A percentile compares a stretch with the other conserved stretches of the same genome.
These are phyloP conservation scores for Phalacrocorax pelagicus DNA, from an alignment of 2,113 vertebrate genomes.

Conservation along the genomic window DNA sequence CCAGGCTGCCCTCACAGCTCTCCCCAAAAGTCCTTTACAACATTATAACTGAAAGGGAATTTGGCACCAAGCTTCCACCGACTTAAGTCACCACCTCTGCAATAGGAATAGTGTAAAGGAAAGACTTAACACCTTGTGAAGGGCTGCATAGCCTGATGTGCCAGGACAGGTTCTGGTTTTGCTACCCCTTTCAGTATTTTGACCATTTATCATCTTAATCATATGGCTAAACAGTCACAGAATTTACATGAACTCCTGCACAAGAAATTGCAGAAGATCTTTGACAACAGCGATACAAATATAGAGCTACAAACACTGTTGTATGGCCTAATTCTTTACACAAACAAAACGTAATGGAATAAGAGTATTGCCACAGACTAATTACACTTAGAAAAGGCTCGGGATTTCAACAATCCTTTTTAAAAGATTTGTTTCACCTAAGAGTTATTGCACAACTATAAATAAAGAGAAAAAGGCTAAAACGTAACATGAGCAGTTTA, in stretches of 20 bases:
- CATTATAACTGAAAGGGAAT: background rate
- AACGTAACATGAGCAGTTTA: background rate
- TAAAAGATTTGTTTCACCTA: background rate
- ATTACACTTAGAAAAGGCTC: background rate
- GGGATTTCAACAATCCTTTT: background rate
- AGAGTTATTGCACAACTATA: background rate
- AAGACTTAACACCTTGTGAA: fast-evolving
- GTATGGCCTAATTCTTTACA: background rate
- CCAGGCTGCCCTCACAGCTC: background rate
- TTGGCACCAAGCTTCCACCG: fast-evolving
- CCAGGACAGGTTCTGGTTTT: background rate
- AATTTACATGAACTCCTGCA: background rate
- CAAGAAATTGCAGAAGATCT: background rate
- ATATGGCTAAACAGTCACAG: background rate
- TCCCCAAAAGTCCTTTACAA: background rate
- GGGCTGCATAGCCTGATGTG: background rate
- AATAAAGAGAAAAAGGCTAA: background rate
- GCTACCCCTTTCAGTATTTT: background rate
- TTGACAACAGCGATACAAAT: background rate
- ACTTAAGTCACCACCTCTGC: background rate
- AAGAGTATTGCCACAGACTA: background rate
- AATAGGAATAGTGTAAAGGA: background rate
- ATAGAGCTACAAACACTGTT: background rate
- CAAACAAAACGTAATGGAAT: background rate
- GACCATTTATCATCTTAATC: background rate